Base-by-base conservation (phyloP, 2,888 invertebrate genomes). In the Metellina segmentata region DNA sequence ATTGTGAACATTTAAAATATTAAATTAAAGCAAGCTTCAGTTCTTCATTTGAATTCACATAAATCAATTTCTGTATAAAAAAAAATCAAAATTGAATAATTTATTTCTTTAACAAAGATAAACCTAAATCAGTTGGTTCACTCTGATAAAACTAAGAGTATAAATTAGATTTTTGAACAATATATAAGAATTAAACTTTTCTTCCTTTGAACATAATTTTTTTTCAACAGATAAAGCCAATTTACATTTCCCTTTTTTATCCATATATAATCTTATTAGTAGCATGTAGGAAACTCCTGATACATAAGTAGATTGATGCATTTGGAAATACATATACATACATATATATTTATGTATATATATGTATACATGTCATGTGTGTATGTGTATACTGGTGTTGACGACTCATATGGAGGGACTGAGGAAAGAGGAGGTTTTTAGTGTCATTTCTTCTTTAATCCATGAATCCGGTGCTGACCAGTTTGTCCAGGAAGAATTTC, bases 391-490 rank as follows among this genome's bases (percentile, higher is more conserved):
- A 52, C 52, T 74, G 87, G 91, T 88, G 87, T 82, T 87, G 83
- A 91, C 91, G 91, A 91, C 91, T 91, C 86, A 86, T 75, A 61
- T 91, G 91, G 91, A 91, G 91, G 87, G 91, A 91, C 69, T 83
- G 78, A 91, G 82, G 91, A 88, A 83, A 88, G 91, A 91, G 91
- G 87, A 91, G 19, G 77, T 79, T 85, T 81, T 51, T 34, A 71
- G 69, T 11, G 19, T 52, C 51, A 49, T 53, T 52, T 53, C 53
- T 70, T 86, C 19, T 86, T 93, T 93, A 98, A 96, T 98, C 98
- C 95, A 98, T 97, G 96, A 98, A 98, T 94, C 98, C 98, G 94
- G 98, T 98, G 95, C 98, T 98, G 92, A 98, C 98, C 94, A 98
- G 96, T 95, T 98, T 98, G 96, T 98, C 98, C 94, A 98, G 96